Evolutionary conservation across 2,113 vertebrate species (phyloP).

Genomic region (Xyliphius kryptos): DNA sequence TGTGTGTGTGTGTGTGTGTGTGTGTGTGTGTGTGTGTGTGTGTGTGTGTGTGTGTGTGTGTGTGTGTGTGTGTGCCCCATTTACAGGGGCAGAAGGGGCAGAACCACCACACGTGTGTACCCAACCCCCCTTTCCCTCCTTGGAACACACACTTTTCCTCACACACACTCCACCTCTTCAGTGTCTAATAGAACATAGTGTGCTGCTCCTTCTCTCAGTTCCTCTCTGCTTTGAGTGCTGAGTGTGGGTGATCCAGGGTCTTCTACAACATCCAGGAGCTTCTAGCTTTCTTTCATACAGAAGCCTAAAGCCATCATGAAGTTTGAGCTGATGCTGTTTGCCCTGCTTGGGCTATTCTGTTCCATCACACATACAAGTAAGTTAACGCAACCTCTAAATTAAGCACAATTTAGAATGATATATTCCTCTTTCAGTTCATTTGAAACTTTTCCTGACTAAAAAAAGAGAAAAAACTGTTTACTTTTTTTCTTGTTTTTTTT

Average conservation of each 20-base stretch:
- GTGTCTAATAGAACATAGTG: slow-evolving; percentile 17
- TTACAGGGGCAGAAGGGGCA: slow-evolving; percentile 34
- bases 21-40: not conserved
- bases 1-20: no score
- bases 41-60: slow-evolving; percentile 8
- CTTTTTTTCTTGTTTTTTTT: not conserved
- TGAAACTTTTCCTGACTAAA: not conserved
- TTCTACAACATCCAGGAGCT: not conserved
- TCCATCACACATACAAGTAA: slow-evolving; percentile 39
- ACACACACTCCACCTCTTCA: slow-evolving; percentile 20
- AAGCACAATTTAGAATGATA: not conserved
- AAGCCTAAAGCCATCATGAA: slow-evolving; percentile 33
- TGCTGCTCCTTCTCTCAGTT: slow-evolving; percentile 23
- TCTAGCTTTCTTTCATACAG: slow-evolving; percentile 15
- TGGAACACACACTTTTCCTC: slow-evolving; percentile 18
- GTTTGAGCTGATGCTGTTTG: slow-evolving; percentile 36
- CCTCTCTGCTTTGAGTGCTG: not conserved
- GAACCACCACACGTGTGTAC: slow-evolving; percentile 37
- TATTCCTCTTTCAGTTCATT: not conserved
- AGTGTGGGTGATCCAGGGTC: slow-evolving; percentile 5
- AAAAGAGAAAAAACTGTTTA: no score
- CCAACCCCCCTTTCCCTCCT: slow-evolving; percentile 38
- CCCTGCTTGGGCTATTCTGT: slow-evolving; percentile 37
- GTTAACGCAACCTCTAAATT: slow-evolving; percentile 7
- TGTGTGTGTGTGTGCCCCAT: not conserved